Base-by-base conservation (phyloP, 2,888 invertebrate genomes). In the Eupithecia vulgata region DNA sequence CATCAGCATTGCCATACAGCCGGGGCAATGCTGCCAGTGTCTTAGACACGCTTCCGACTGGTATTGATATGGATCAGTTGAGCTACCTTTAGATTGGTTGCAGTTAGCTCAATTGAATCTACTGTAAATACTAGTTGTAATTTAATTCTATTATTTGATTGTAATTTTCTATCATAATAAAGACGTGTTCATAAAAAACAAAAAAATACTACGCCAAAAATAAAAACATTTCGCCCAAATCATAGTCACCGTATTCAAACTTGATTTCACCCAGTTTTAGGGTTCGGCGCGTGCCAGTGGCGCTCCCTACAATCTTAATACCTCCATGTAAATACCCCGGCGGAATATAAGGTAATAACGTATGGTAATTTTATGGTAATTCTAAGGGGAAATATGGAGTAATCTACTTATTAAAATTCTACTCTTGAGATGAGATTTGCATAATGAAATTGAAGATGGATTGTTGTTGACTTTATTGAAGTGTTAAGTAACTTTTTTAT, bases 351-450 rank as follows among this genome's bases (percentile, higher is more conserved):
- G 65, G 59, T 78, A 75, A 74, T 74, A 79, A 73, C 71, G 70
- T 74, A 79, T 80, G 81, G 74, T 79, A 80, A 80, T 80, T 77
- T 78, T 75, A 80, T 80, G 79, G 77, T 80, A 77, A 80, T 79
- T 57, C 72, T 61, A 71, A 75, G 71, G 73, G 79, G 79, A 80
- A 72, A 77, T 77, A 73, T 72, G 67, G 68, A 70, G 73, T 79
- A 78, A 81, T 83, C 79, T 71, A 78, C 71, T 76, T 80, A 80
- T 77, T 76, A 69, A 79, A 79, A 77, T 75, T 70, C 73, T 71
- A 74, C 72, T 67, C 77, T 68, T 52, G 72, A 76, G 76, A 76
- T 78, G 73, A 71, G 72, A 77, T 79, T 79, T 76, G 68, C 76
- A 79, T 78, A 76, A 78, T 78, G 72, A 76, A 74, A 74, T 76